Evolutionary conservation across 2,113 vertebrate species (phyloP).

Genomic region (Numida meleagris): DNA sequence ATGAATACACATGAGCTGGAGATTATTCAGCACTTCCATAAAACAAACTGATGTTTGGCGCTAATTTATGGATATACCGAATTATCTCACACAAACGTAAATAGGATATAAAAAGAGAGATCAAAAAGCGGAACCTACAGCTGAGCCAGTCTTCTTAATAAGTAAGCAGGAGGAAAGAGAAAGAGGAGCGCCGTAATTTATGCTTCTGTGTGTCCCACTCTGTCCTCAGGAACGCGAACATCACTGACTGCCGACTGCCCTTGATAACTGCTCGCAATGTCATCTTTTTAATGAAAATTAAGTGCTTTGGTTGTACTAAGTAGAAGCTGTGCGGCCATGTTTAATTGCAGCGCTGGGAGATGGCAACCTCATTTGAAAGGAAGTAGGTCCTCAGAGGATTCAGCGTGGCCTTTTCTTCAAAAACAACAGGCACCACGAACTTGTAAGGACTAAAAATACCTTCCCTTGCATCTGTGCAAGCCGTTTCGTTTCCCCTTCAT

Average conservation of each 20-base stretch:
- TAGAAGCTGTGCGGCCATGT: conserved; percentile 53
- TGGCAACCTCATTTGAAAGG: conserved; percentile 57
- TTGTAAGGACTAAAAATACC: conserved; percentile 55
- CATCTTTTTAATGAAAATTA: conserved; percentile 81
- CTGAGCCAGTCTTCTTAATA: not conserved
- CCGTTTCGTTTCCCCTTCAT: conserved; percentile 21
- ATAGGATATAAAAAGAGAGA: not conserved
- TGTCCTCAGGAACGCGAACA: not conserved
- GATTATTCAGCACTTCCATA: not conserved
- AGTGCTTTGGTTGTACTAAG: conserved; percentile 68
- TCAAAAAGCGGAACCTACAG: not conserved
- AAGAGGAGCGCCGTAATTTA: not conserved
- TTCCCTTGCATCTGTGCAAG: not conserved
- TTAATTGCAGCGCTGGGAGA: conserved; percentile 66
- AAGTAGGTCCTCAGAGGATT: conserved; percentile 48
- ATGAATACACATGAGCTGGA: not conserved
- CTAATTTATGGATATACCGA: conserved; percentile 9
- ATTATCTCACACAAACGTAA: conserved; percentile 19
- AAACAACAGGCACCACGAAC: not conserved
- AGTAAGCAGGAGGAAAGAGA: not conserved
- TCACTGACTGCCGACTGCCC: conserved; percentile 10
- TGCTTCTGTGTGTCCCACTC: not conserved
- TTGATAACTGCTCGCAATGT: conserved; percentile 68
- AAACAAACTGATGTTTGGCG: conserved; percentile 20
- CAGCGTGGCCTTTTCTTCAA: not conserved